A percentile compares a stretch with the other conserved stretches of the same genome.
Conservation (phyloP, 2,797 vertebrate species). For the Neosalanx taihuensis region DNA sequence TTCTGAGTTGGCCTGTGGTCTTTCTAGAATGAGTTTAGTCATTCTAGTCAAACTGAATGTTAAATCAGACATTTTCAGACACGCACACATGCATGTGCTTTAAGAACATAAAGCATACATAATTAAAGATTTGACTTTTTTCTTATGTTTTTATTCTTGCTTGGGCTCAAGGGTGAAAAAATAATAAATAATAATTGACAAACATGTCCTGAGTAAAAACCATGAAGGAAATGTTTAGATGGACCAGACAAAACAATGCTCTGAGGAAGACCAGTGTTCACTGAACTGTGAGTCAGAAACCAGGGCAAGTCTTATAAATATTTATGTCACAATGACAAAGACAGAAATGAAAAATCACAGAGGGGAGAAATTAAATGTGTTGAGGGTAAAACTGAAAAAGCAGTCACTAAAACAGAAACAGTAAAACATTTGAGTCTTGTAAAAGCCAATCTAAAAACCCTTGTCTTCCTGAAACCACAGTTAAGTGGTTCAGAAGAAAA, state of each 20-base stretch:
- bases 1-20: constrained; percentile 38
- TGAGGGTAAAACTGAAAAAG: background rate
- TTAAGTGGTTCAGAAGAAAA: constrained; percentile 2
- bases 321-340: background rate
- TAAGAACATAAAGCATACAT: no score
- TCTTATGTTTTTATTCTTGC: background rate
- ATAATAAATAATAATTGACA: no score
- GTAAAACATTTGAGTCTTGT: background rate
- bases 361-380: background rate
- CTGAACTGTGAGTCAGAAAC: background rate
- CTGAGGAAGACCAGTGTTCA: background rate
- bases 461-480: background rate
- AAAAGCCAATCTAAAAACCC: background rate
- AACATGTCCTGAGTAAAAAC: background rate
- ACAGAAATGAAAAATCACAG: background rate
- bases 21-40: constrained; percentile 25
- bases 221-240: background rate
- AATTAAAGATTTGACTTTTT: no score
- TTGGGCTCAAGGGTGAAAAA: background rate
- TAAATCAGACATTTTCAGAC: background rate
- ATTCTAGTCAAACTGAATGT: constrained; percentile 16
- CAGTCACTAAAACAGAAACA: background rate
- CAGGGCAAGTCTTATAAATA: background rate
- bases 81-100: constrained; percentile 16
- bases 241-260: background rate